Evolutionary conservation across 2,113 vertebrate genomes (phyloP), one percentile per base, ranked within the genome.

Genomic region (Perca schrenkii): DNA sequence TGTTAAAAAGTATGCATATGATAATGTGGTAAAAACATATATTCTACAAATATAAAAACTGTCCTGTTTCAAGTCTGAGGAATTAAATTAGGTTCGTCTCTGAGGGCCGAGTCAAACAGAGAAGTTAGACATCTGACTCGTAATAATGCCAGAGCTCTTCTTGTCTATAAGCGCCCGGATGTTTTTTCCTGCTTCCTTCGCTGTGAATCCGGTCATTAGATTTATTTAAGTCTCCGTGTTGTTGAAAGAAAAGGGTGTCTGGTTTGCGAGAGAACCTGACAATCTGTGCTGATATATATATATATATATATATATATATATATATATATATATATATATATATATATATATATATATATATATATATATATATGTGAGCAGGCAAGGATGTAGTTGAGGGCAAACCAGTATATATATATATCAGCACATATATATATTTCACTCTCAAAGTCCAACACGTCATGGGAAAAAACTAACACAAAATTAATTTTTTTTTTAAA

Each of bases 81-180:
- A 81, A 50, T 65, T 56, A 50, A 25, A 72, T 28, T 40, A 58
- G 53, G 54, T 79, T 67, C 40, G 50, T 72, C 22, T 80, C 58
- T 69, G 79, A 40, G 62, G 60, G 62, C 56, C 56, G 65, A 52
- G 46, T 80, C 17, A 74, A 82, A 74, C 72, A 65, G 50, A 83
- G 64, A 71, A 25, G 58, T 74, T 70, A 57, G 72, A 85, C 88
- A 90, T 94, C 90, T 94, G 93, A 92, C 81, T 84, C 46, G 17
- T 56, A 91, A 92, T 92, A 93, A 74, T 82, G 81, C 21, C 65
- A 61, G 68, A 70, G 60, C 63, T 84, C 53, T 14, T 79, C 69
- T 75, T 77, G 49, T 83, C 64, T 72, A 5, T 28, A 49, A 54
- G 73, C 25, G 64, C 22, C 17, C 58, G 68, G 64, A 79, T 82